These are phyloP conservation scores for Microtus oregoni DNA, from an alignment of 2,113 vertebrate genomes.

Conservation along the genomic window DNA sequence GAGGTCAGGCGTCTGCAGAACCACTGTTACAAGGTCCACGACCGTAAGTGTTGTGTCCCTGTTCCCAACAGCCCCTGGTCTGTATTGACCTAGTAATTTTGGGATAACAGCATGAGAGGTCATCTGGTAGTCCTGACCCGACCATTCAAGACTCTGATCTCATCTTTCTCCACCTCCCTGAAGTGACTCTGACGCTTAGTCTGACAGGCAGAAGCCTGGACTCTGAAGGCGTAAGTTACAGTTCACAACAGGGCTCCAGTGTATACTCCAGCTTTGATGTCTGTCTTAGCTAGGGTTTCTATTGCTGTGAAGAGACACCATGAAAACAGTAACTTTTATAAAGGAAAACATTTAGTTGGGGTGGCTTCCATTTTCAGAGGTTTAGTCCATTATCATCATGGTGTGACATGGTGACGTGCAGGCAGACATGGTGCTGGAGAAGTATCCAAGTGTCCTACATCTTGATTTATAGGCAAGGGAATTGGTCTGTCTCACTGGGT, in stretches of 20 bases:
- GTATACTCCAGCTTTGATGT: background rate
- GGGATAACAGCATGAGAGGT: background rate
- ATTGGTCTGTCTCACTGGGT: background rate
- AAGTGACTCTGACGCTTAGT: background rate
- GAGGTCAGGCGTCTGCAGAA: slow-evolving; percentile 85
- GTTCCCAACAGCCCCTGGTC: no score
- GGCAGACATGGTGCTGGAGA: background rate
- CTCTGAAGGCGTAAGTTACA: background rate
- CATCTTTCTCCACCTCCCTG: background rate
- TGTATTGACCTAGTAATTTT: background rate
- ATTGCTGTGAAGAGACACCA: background rate
- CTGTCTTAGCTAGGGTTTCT: background rate
- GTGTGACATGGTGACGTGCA: background rate
- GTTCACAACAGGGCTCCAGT: background rate
- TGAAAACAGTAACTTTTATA: background rate
- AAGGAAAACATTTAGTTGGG: background rate
- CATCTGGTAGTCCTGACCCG: no score
- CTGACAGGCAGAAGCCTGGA: background rate
- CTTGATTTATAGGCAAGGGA: background rate
- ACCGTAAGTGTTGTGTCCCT: slow-evolving; percentile 84
- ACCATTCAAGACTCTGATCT: background rate
- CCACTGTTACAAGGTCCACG: slow-evolving; percentile 90
- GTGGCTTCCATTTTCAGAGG: background rate
- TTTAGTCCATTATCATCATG: background rate
- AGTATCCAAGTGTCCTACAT: background rate